These are phyloP conservation scores for Heliocidaris erythrogramma DNA, from an alignment of 35 echinoderm and acorn worm genomes.

Conservation along the genomic window DNA sequence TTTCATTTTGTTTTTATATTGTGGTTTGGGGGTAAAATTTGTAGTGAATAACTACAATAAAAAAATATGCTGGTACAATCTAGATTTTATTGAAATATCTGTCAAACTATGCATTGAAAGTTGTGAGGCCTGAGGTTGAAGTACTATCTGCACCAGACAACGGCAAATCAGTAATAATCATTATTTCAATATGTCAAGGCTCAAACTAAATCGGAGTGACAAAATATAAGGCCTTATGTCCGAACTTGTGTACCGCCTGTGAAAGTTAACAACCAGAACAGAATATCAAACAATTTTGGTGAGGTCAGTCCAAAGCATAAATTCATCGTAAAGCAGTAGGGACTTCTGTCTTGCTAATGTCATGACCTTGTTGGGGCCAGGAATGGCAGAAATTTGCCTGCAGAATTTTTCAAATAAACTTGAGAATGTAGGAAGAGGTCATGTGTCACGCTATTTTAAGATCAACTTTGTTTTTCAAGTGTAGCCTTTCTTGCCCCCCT, in stretches of 20 bases:
- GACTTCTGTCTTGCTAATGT: background rate
- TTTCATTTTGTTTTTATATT: background rate
- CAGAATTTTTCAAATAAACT: constrained; percentile 19
- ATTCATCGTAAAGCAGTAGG: background rate
- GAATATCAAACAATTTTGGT: constrained; percentile 5
- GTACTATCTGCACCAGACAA: background rate
- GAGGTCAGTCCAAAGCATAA: background rate
- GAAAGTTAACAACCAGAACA: constrained; percentile 1
- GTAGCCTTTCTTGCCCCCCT: background rate
- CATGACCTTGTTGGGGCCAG: background rate
- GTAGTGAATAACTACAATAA: background rate
- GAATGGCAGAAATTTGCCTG: background rate
- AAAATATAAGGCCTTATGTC: background rate
- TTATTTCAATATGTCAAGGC: constrained; percentile 18
- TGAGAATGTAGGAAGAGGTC: constrained; percentile 16
- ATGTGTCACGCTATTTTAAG: background rate
- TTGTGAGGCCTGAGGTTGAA: background rate
- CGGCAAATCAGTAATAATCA: background rate
- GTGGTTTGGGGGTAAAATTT: background rate
- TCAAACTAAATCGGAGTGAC: background rate
- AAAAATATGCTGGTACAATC: too few species aligned
- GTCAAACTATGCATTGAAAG: background rate
- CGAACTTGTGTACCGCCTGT: background rate
- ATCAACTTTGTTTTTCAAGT: constrained; percentile 13
- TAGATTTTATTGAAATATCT: background rate